A percentile compares a stretch with the other conserved stretches of the same genome.
Evolutionary conservation across 2,113 vertebrate genomes (phyloP).

Genomic region (Columbina picui): DNA sequence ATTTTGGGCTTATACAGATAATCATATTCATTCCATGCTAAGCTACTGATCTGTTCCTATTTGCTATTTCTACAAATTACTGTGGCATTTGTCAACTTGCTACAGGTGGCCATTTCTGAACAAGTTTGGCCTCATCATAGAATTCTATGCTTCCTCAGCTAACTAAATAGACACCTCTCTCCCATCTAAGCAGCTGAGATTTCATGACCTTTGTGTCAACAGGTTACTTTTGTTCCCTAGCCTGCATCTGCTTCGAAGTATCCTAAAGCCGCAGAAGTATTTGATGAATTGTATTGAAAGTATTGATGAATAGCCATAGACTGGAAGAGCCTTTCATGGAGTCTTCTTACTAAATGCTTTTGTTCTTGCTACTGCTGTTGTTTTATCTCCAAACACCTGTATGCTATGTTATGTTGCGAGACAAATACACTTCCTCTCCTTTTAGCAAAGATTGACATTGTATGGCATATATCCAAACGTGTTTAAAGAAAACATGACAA

Average conservation of each 20-base stretch:
- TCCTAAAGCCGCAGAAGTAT: neutral
- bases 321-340: neutral
- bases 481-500: neutral
- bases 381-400: neutral
- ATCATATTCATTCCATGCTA: neutral
- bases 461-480: neutral
- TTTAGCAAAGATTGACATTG: neutral
- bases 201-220: neutral
- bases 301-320: neutral
- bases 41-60: neutral
- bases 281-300: no score
- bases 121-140: neutral
- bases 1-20: neutral
- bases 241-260: neutral
- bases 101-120: neutral
- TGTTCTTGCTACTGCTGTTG: neutral
- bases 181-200: neutral
- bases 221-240: neutral
- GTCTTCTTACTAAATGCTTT: neutral
- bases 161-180: neutral
- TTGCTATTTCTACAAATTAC: neutral
- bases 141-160: neutral
- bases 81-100: neutral
- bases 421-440: neutral
- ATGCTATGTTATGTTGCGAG: constrained; percentile 15